phyloP scores from a whole-genome alignment of 2,113 vertebrate species.

The Tychaedon coryphoeus region DNA sequence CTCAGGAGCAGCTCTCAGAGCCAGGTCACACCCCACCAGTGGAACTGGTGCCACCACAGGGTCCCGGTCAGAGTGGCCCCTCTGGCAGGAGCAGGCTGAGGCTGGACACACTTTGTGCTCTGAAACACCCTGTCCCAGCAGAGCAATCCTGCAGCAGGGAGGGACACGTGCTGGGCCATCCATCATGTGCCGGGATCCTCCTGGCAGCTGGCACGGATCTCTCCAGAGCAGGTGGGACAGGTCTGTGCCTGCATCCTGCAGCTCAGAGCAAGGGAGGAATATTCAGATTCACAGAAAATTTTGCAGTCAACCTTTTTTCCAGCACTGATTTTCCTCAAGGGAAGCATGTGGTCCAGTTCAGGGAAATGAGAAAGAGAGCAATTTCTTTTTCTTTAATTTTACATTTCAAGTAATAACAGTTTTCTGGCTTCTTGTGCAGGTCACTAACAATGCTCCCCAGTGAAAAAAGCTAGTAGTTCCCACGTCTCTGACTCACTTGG shows the following conservation, averaged over 20 bases:
- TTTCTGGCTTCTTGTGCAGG: slow-evolving; percentile 34
- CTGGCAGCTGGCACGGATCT: background rate
- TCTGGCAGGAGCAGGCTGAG: background rate
- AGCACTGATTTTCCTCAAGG: slow-evolving; percentile 17
- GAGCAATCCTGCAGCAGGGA: background rate
- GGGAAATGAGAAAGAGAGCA: slow-evolving; percentile 14
- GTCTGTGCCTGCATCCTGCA: background rate
- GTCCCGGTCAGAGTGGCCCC: background rate
- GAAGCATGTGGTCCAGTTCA: slow-evolving; percentile 11
- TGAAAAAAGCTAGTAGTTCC: slow-evolving; percentile 7
- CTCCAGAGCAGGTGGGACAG: background rate
- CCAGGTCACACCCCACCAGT: too few relatives aligned
- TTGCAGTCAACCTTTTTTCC: slow-evolving; percentile 44
- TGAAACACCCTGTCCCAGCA: background rate
- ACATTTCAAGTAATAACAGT: slow-evolving; percentile 30
- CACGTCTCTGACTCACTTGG: background rate
- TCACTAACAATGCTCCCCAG: background rate
- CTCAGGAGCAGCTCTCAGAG: background rate
- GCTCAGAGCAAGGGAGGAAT: background rate
- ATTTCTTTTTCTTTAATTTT: slow-evolving; percentile 24
- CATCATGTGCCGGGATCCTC: background rate
- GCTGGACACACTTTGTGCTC: background rate
- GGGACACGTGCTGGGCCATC: background rate
- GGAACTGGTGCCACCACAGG: background rate
- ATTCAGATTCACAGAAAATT: slow-evolving; percentile 36